Evolutionary conservation across 2,113 vertebrate genomes (phyloP).

Genomic region (Cynocephalus volans): DNA sequence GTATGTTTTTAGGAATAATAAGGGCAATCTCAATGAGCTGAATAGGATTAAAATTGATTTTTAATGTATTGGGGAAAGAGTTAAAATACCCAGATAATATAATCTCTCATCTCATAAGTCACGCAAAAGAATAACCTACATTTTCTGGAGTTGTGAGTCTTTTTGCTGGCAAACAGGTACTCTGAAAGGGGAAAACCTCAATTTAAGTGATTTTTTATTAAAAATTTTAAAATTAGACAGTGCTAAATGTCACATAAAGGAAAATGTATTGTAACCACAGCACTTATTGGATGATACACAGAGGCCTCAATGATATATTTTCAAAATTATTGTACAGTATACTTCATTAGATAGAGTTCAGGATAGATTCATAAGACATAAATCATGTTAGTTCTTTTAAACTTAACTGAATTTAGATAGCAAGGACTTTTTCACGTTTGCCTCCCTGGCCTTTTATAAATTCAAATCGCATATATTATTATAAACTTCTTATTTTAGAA

Average conservation of each 20-base stretch:
- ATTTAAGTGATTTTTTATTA: conserved; percentile 49
- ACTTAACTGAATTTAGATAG: conserved; percentile 13
- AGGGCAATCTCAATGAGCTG: conserved; percentile 49
- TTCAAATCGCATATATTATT: not conserved
- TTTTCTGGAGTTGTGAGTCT: not conserved
- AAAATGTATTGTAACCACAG: conserved; percentile 40
- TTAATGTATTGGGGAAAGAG: not conserved
- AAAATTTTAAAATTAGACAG: conserved; percentile 44
- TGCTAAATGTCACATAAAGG: conserved; percentile 33
- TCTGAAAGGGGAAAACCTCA: not conserved
- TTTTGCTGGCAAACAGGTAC: not conserved
- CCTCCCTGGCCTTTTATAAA: not conserved
- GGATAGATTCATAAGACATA: not conserved
- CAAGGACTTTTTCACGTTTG: not conserved
- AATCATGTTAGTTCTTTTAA: not conserved
- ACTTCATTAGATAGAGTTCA: conserved; percentile 9
- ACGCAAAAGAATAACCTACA: not conserved
- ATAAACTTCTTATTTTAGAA: not conserved
- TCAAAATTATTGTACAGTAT: not conserved
- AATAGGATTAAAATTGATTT: conserved; percentile 44
- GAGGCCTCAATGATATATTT: conserved; percentile 6
- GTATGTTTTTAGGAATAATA: conserved; percentile 34
- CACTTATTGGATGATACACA: not conserved
- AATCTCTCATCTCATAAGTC: conserved; percentile 38
- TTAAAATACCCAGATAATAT: conserved; percentile 26